Evolutionary conservation across 2,113 vertebrate genomes (phyloP).

Genomic region (Stigmatopora argus): DNA sequence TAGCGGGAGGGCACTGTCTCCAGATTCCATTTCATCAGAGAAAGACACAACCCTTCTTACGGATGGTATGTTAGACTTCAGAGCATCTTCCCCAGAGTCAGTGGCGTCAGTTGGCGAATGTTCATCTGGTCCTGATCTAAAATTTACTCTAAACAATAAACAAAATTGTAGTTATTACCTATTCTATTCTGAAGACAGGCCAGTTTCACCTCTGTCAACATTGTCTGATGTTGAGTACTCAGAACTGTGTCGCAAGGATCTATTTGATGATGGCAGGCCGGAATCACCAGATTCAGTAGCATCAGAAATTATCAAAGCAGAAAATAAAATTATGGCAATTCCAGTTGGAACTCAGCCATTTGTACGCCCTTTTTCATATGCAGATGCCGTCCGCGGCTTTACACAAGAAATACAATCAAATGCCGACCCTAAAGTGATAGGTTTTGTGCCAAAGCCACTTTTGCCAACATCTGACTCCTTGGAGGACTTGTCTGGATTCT

Average conservation of each 20-base stretch:
- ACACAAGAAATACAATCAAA: not conserved
- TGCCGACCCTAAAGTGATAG: accelerated
- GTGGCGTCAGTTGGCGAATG: not conserved
- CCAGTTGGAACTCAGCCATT: not conserved
- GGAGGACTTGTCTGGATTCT: not conserved
- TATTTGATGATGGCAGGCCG: not conserved
- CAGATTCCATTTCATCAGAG: slow-evolving; percentile 24
- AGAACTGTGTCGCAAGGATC: slow-evolving; percentile 2
- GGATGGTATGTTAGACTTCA: slow-evolving; percentile 4
- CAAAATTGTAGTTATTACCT: slow-evolving; percentile 21
- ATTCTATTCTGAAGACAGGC: slow-evolving; percentile 1
- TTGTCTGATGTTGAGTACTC: slow-evolving; percentile 1
- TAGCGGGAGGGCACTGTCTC: not conserved
- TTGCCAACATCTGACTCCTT: not conserved
- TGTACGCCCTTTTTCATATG: not conserved
- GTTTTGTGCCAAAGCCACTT: not conserved
- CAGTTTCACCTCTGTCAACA: not conserved
- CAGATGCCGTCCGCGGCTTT: not conserved
- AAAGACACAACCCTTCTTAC: not conserved
- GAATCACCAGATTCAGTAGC: not conserved
- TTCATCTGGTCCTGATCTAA: slow-evolving; percentile 6
- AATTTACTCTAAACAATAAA: not conserved
- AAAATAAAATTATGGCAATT: not conserved
- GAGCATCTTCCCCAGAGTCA: slow-evolving; percentile 5
- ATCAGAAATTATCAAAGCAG: not conserved